phyloP scores from a whole-genome alignment of 2,797 vertebrate genomes.

The Monodelphis domestica region DNA sequence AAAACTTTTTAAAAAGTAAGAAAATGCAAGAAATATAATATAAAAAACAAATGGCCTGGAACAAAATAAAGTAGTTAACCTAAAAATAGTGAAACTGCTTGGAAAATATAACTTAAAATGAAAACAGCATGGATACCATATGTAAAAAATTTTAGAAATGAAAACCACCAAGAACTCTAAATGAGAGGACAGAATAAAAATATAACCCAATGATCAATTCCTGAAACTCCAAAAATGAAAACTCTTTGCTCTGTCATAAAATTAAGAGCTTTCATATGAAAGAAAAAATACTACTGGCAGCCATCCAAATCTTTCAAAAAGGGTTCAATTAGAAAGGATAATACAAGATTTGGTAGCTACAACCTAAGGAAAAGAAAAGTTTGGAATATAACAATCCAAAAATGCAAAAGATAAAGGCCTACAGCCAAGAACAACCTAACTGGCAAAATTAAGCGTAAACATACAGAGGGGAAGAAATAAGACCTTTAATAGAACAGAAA shows the following conservation, averaged over 20 bases:
- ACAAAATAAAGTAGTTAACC: background rate
- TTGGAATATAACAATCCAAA: background rate
- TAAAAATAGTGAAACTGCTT: background rate
- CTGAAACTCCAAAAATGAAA: background rate
- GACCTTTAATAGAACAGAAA: background rate
- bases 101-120: background rate
- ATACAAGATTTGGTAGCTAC: background rate
- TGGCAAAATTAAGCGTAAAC: background rate
- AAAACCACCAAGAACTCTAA: background rate
- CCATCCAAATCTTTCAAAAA: background rate
- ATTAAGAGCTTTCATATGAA: background rate
- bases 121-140: background rate
- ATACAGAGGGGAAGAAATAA: background rate
- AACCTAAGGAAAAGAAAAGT: background rate
- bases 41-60: background rate
- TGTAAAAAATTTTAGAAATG: background rate
- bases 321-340: background rate
- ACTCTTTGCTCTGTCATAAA: background rate
- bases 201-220: background rate
- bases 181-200: background rate
- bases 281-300: background rate
- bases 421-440: background rate
- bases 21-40: background rate
- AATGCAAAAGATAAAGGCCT: background rate
- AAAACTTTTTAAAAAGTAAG: background rate